Conservation (phyloP, 2,113 vertebrate species). For the Pterocles orientalis region DNA sequence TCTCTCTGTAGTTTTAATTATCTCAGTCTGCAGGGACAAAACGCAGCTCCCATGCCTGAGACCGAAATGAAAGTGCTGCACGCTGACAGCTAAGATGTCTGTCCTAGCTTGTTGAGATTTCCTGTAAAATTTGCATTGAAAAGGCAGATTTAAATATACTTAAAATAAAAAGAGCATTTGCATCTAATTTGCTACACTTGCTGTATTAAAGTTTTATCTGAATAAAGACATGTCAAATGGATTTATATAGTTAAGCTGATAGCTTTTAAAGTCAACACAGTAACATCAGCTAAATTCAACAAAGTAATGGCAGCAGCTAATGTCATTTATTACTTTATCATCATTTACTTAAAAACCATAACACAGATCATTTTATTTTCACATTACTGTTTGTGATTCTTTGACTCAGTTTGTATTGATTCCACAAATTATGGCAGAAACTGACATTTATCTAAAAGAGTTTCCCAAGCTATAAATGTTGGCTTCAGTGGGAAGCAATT, state of each 20-base stretch:
- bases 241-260: conserved; percentile 93
- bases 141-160: conserved; percentile 93
- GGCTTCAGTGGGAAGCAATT: conserved; percentile 56
- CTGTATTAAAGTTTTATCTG: conserved; percentile 96
- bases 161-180: conserved; percentile 98
- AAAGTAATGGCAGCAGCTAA: conserved; percentile 83
- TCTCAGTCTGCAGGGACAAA: conserved; percentile 82
- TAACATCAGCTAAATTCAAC: conserved; percentile 77
- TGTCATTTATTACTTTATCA: conserved; percentile 85
- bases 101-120: conserved; percentile 92
- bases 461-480: conserved; percentile 52
- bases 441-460: conserved; percentile 50
- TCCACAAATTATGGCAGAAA: conserved; percentile 54
- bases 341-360: conserved; percentile 90
- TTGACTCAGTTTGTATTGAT: conserved; percentile 59
- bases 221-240: conserved; percentile 98
- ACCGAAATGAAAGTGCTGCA: conserved; percentile 78
- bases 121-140: conserved; percentile 85
- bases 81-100: conserved; percentile 83
- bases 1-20: conserved; percentile 87
- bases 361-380: conserved; percentile 75
- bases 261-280: conserved; percentile 82
- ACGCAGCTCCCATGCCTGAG: conserved; percentile 73
- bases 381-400: conserved; percentile 68
- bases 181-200: conserved; percentile 96